These are phyloP conservation scores for Tyto alba DNA, from an alignment of 2,113 vertebrate species.

Conservation along the genomic window DNA sequence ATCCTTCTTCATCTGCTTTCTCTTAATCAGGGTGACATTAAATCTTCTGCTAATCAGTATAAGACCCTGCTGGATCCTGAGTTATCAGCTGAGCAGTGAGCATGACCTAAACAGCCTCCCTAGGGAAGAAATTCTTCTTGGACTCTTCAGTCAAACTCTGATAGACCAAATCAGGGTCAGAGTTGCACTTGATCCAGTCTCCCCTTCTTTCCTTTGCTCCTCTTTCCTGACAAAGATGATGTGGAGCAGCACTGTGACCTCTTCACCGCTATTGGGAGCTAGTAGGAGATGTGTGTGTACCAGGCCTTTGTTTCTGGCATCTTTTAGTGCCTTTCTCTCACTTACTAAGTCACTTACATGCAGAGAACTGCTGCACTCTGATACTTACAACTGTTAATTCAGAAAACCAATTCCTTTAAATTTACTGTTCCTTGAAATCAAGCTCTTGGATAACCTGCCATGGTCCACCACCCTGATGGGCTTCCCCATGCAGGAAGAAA, in stretches of 20 bases:
- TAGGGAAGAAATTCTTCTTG: background rate
- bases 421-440: background rate
- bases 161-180: background rate
- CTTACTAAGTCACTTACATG: background rate
- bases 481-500: background rate
- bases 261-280: background rate
- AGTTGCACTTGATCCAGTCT: background rate
- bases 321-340: background rate
- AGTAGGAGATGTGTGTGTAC: background rate
- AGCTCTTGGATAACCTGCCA: background rate
- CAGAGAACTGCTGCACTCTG: background rate
- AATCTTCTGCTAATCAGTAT: background rate
- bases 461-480: background rate
- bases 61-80: background rate
- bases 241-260: background rate
- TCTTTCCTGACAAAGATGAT: background rate
- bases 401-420: background rate
- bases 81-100: background rate
- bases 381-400: background rate
- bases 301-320: background rate
- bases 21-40: background rate
- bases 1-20: background rate
- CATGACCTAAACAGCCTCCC: background rate
- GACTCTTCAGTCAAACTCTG: background rate
- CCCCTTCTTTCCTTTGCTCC: background rate